A percentile compares a stretch with the other conserved stretches of the same genome.
Conservation (phyloP, 2,888 invertebrate genomes). For the Oscheius sp. region DNA sequence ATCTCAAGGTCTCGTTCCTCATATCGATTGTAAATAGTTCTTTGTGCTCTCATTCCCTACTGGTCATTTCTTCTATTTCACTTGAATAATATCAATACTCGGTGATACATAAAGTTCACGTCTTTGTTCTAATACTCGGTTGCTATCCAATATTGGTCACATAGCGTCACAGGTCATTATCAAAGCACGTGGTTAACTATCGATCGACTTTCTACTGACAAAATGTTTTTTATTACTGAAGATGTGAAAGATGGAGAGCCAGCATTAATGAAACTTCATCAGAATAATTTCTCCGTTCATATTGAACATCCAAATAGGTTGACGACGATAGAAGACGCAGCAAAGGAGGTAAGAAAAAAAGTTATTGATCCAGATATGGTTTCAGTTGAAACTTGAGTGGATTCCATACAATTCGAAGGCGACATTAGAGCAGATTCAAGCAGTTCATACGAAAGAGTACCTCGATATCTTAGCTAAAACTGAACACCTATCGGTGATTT, state of each 20-base stretch:
- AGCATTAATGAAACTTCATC: constrained; percentile 22
- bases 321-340: constrained; percentile 13
- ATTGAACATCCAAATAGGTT: constrained; percentile 17
- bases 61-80: background rate
- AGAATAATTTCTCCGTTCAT: constrained; percentile 9
- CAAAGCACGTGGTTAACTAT: background rate
- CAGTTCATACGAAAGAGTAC: constrained; percentile 54
- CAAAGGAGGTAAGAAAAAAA: constrained; percentile 1
- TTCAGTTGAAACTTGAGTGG: constrained; percentile 13
- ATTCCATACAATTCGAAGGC: constrained; percentile 8
- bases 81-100: background rate
- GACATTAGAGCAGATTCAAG: background rate
- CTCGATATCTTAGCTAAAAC: constrained; percentile 31
- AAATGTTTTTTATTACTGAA: constrained; percentile 22
- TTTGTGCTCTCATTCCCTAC: constrained; percentile 2
- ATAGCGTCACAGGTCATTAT: background rate
- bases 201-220: background rate
- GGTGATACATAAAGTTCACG: background rate
- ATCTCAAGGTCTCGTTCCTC: constrained; percentile 5
- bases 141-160: background rate
- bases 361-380: background rate
- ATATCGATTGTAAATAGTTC: constrained; percentile 11
- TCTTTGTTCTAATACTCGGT: constrained; percentile 6
- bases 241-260: background rate
- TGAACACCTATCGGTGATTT: background rate